These are phyloP conservation scores for Andrena camellia DNA, from an alignment of 2,888 invertebrate genomes.

Conservation along the genomic window DNA sequence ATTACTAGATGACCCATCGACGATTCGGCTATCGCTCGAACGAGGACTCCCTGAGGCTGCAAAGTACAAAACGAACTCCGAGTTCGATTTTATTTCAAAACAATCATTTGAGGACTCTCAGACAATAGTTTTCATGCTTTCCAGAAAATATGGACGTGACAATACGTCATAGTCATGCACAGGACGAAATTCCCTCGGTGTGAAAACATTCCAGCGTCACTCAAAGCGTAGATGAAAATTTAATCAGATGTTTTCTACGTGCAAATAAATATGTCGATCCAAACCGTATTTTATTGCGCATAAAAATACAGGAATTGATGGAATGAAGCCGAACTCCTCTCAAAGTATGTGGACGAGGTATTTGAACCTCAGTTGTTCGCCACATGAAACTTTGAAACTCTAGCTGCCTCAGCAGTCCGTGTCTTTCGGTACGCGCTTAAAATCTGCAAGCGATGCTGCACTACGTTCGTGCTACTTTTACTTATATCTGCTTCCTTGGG, in stretches of 20 bases:
- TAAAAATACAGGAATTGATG: slow-evolving; percentile 2
- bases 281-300: not conserved
- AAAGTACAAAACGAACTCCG: no score
- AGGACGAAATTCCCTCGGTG: no score
- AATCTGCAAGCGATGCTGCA: slow-evolving; percentile 54
- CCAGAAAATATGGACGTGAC: no score
- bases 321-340: slow-evolving; percentile 5
- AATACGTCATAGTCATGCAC: not conserved
- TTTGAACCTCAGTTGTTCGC: slow-evolving; percentile 26
- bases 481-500: slow-evolving; percentile 48
- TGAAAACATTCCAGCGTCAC: not conserved
- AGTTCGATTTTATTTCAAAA: no score
- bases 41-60: no score
- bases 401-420: slow-evolving; percentile 29
- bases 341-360: slow-evolving; percentile 9
- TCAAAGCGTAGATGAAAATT: not conserved
- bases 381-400: slow-evolving; percentile 25
- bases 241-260: not conserved
- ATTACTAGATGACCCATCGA: no score
- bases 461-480: slow-evolving; percentile 52
- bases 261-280: not conserved
- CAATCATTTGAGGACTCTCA: no score
- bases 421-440: slow-evolving; percentile 37
- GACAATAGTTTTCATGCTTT: no score
- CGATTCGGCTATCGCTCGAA: no score